Percentiles rank a stretch among this genome's conserved stretches.
These are phyloP conservation scores for Triplophysa yarkandensis DNA, from an alignment of 2,797 vertebrate species.

Conservation along the genomic window DNA sequence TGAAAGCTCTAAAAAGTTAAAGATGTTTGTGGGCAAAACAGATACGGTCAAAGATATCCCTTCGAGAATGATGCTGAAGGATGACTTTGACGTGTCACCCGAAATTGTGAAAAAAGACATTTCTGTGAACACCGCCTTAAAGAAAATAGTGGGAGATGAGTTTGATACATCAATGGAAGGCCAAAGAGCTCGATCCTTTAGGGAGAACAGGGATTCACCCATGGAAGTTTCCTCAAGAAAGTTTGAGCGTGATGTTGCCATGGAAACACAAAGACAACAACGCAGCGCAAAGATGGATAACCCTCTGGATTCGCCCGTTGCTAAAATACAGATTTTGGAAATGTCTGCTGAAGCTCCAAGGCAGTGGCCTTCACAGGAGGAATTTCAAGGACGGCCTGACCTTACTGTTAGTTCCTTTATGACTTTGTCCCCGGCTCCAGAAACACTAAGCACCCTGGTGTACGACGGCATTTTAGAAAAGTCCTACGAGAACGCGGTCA, in stretches of 20 bases:
- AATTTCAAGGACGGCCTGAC: constrained; percentile 81
- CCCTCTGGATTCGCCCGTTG: constrained; percentile 56
- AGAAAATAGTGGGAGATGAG: constrained; percentile 33
- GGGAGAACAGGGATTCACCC: constrained; percentile 64
- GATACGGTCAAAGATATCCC: constrained; percentile 17
- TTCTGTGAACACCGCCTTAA: constrained; percentile 25
- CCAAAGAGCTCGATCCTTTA: constrained; percentile 37
- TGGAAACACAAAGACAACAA: constrained; percentile 60
- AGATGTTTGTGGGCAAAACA: constrained; percentile 20
- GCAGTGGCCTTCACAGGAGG: constrained; percentile 58
- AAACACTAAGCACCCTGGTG: constrained; percentile 81
- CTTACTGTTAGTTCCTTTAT: constrained; percentile 77
- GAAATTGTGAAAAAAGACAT: constrained; percentile 29
- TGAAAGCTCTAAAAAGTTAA: constrained; percentile 56
- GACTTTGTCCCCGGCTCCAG: constrained; percentile 68
- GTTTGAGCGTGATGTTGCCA: constrained; percentile 61
- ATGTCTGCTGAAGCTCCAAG: constrained; percentile 56
- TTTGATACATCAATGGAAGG: constrained; percentile 26
- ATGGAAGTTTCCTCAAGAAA: constrained; percentile 64
- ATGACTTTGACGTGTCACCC: constrained; percentile 31
- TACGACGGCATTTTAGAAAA: constrained; percentile 98
- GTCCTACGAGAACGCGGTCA: constrained; percentile 80
- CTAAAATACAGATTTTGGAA: constrained; percentile 60
- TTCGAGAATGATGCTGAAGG: constrained; percentile 33
- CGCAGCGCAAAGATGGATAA: constrained; percentile 56